Evolutionary conservation across 2,888 invertebrate species (phyloP).

Genomic region (Torymus aiolomorphi): DNA sequence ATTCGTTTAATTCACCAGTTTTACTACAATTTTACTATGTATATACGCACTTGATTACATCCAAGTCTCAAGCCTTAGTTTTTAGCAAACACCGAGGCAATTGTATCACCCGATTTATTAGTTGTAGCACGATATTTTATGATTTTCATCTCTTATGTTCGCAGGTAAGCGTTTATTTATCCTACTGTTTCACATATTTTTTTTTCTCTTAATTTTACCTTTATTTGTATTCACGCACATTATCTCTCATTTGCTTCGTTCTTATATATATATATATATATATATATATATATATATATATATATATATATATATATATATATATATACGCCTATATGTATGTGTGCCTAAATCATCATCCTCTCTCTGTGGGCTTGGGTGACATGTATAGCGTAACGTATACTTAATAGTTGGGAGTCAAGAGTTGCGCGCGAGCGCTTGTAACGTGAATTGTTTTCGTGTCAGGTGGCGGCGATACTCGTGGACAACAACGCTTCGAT

Average conservation of each 20-base stretch:
- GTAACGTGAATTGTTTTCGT: conserved; percentile 12
- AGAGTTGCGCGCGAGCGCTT: background rate
- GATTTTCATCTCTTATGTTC: conserved; percentile 39
- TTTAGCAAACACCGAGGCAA: background rate
- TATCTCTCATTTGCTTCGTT: conserved; percentile 15
- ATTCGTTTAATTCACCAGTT: conserved; percentile 24
- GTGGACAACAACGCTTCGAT: conserved; percentile 94
- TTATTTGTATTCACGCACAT: conserved; percentile 24
- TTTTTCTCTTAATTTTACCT: background rate
- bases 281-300: no score
- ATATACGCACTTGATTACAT: conserved; percentile 14
- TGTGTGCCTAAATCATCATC: background rate
- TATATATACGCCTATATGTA: no score
- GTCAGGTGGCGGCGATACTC: conserved; percentile 88
- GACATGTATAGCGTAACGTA: no score
- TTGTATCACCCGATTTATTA: conserved; percentile 40
- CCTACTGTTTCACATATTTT: conserved; percentile 22
- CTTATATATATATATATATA: no score
- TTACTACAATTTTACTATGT: conserved; percentile 1
- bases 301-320: no score
- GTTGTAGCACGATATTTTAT: conserved; percentile 47
- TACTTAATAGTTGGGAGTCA: no score
- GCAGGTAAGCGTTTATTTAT: conserved; percentile 40
- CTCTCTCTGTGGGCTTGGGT: no score
- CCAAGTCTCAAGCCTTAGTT: background rate